Conservation (phyloP, 2,888 invertebrate genomes). For the Apamea epomidion region DNA sequence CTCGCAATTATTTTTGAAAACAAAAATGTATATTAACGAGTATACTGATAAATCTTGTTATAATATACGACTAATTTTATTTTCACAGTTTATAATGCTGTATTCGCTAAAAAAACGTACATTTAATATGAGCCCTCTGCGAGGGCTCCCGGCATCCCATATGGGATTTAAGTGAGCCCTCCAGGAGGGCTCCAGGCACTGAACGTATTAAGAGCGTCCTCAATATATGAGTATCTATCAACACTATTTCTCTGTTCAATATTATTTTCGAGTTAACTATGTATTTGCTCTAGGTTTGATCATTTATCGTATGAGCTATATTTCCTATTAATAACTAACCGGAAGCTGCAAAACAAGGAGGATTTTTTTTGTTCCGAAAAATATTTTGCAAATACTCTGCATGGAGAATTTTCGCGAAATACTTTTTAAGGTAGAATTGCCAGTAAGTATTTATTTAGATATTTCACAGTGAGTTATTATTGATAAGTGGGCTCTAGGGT, state of each 20-base stretch:
- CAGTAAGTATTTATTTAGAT: background rate
- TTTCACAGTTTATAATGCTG: too few relatives aligned
- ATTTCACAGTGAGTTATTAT: background rate
- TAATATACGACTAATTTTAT: too few relatives aligned
- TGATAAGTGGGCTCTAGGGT: background rate
- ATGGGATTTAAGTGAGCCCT: too few relatives aligned
- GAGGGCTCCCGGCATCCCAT: too few relatives aligned
- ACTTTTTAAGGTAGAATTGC: background rate
- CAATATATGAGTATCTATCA: background rate
- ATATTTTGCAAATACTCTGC: too few relatives aligned
- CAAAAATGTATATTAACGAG: too few relatives aligned
- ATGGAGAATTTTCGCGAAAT: background rate
- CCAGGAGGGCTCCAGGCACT: too few relatives aligned
- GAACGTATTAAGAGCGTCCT: slow-evolving; percentile 5
- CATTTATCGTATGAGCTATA: background rate
- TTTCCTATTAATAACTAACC: background rate
- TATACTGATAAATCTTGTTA: too few relatives aligned
- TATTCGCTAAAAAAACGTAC: too few relatives aligned
- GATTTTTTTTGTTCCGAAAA: background rate
- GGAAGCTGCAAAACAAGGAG: background rate
- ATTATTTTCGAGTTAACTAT: background rate
- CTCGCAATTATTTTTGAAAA: too few relatives aligned
- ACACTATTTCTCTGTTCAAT: slow-evolving; percentile 1
- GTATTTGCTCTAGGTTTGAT: slow-evolving; percentile 6
- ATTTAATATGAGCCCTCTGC: too few relatives aligned